Conservation (phyloP, 2,797 vertebrate species). For the Spatula versicolor region DNA sequence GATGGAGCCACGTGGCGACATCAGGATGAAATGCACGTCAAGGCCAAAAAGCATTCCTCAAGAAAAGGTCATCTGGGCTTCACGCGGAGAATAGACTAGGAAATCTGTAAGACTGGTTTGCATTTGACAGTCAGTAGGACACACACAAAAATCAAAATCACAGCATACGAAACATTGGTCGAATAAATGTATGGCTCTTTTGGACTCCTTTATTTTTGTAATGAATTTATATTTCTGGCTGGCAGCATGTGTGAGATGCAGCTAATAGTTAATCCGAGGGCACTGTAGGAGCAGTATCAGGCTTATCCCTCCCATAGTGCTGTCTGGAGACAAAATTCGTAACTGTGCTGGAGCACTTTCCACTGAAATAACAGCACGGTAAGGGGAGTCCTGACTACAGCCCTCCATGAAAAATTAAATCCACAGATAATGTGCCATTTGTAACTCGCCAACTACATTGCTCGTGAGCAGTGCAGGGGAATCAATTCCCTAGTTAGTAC, state of each 20-base stretch:
- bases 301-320: background rate
- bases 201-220: background rate
- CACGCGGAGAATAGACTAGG: too few relatives aligned
- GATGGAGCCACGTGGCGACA: background rate
- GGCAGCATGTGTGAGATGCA: background rate
- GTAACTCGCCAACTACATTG: background rate
- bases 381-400: conserved; percentile 8
- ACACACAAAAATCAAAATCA: too few relatives aligned
- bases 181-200: background rate
- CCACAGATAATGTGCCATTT: conserved; percentile 25
- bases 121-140: too few relatives aligned
- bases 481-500: conserved; percentile 22
- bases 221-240: background rate
- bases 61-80: too few relatives aligned
- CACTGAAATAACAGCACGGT: background rate
- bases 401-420: conserved; percentile 35
- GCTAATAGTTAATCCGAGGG: background rate
- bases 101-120: too few relatives aligned
- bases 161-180: background rate
- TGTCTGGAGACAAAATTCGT: background rate
- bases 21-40: too few relatives aligned
- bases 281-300: background rate
- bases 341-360: background rate
- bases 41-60: too few relatives aligned
- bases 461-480: background rate